Percentiles rank a stretch among this genome's conserved stretches.
Conservation (phyloP, 2,113 vertebrate genomes). For the Oryzias celebensis region DNA sequence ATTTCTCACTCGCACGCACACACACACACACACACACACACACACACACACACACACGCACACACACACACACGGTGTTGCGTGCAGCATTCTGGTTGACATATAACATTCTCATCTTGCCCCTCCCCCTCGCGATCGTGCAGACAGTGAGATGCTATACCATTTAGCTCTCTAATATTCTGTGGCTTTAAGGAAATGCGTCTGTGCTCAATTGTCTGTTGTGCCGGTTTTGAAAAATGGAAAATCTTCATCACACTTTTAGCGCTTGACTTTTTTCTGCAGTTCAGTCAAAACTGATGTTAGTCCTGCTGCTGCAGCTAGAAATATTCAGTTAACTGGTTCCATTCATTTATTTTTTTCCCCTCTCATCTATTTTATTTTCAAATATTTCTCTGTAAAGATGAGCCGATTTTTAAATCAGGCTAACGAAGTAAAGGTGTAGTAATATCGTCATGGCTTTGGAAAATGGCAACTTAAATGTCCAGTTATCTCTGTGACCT, state of each 20-base stretch:
- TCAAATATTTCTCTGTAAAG: too few relatives aligned
- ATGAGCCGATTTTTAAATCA: too few relatives aligned
- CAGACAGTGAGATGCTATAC: conserved; percentile 35
- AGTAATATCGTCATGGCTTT: too few relatives aligned
- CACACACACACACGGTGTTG: conserved; percentile 39
- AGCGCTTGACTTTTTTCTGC: background rate
- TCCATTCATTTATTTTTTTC: too few relatives aligned
- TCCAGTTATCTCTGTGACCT: too few relatives aligned
- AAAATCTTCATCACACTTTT: background rate
- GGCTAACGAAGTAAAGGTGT: too few relatives aligned
- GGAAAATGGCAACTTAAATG: too few relatives aligned
- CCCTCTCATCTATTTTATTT: too few relatives aligned
- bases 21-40: conserved; percentile 4
- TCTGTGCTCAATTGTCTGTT: background rate
- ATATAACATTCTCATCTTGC: conserved; percentile 59
- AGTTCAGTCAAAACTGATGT: background rate
- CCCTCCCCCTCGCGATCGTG: conserved; percentile 43
- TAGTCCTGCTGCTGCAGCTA: background rate
- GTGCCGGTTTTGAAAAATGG: background rate
- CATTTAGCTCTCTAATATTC: conserved; percentile 28
- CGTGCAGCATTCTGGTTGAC: conserved; percentile 65
- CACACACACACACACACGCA: conserved; percentile 5
- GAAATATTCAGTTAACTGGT: too few relatives aligned
- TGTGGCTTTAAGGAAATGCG: conserved; percentile 38
- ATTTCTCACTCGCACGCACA: conserved; percentile 34